Evolutionary conservation across 2,888 invertebrate genomes (phyloP).

Genomic region (Pemphredon lugubris): DNA sequence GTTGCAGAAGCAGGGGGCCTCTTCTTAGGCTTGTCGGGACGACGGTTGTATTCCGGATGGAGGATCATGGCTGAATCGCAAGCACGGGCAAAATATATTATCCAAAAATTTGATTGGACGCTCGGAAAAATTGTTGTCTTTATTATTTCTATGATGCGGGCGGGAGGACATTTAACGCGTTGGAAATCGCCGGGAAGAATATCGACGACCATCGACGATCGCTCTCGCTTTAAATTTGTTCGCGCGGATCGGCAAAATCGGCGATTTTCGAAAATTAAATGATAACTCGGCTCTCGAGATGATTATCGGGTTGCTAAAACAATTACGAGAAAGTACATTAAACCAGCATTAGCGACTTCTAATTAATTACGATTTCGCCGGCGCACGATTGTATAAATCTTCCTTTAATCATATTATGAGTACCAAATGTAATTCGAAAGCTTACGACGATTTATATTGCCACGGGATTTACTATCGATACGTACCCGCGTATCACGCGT

Average conservation of each 20-base stretch:
- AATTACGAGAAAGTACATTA: neutral
- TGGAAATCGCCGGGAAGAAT: conserved; percentile 8
- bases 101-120: too few species aligned
- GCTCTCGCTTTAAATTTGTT: conserved; percentile 8
- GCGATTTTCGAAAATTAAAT: neutral
- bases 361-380: conserved; percentile 32
- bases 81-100: neutral
- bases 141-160: too few species aligned
- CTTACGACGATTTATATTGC: conserved; percentile 33
- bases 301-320: conserved; percentile 12
- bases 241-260: neutral
- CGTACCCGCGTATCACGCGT: conserved; percentile 2
- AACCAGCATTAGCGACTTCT: conserved; percentile 21
- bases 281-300: conserved; percentile 1
- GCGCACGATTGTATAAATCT: conserved; percentile 35
- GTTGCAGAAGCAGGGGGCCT: conserved; percentile 19
- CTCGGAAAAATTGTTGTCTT: too few species aligned
- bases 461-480: conserved; percentile 37
- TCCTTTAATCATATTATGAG: conserved; percentile 17
- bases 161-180: neutral
- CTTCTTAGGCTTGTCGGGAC: conserved; percentile 41
- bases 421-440: conserved; percentile 27
- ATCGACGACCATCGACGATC: neutral
- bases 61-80: conserved; percentile 24
- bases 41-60: conserved; percentile 35